These are phyloP conservation scores for Xenops minutus DNA, from an alignment of 2,797 vertebrate species.

Conservation along the genomic window DNA sequence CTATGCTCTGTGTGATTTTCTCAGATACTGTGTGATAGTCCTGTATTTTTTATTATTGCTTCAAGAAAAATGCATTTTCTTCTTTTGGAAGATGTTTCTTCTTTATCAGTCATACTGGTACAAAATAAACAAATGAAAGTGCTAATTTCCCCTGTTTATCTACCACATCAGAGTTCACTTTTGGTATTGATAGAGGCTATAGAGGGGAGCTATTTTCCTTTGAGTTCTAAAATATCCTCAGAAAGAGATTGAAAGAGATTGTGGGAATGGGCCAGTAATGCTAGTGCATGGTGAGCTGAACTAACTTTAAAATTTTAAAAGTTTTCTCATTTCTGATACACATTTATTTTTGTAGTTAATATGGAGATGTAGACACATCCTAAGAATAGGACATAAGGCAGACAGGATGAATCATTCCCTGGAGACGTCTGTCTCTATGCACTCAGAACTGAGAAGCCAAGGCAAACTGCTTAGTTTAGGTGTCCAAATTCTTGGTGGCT, in stretches of 20 bases:
- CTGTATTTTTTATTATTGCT: conserved; percentile 14
- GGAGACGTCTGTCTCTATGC: neutral
- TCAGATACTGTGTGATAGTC: neutral
- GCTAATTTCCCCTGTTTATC: neutral
- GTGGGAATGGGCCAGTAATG: neutral
- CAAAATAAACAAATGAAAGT: conserved; percentile 7
- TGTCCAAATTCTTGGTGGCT: neutral
- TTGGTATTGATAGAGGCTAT: neutral
- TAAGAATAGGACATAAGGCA: neutral
- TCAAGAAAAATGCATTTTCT: neutral
- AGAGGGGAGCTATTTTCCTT: neutral
- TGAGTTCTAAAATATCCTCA: neutral
- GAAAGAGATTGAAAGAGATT: neutral
- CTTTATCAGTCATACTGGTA: neutral
- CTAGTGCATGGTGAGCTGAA: neutral
- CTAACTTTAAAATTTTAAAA: neutral
- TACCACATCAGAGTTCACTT: neutral
- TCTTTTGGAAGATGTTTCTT: neutral
- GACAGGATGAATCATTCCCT: neutral
- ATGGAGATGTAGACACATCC: neutral
- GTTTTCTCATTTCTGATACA: neutral
- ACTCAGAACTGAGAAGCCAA: neutral
- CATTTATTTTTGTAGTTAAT: neutral
- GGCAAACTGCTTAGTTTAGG: neutral
- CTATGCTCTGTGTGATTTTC: conserved; percentile 19